Evolutionary conservation across 2,113 vertebrate species (phyloP), one percentile per base, ranked within the genome.

Genomic region (Rhea pennata): DNA sequence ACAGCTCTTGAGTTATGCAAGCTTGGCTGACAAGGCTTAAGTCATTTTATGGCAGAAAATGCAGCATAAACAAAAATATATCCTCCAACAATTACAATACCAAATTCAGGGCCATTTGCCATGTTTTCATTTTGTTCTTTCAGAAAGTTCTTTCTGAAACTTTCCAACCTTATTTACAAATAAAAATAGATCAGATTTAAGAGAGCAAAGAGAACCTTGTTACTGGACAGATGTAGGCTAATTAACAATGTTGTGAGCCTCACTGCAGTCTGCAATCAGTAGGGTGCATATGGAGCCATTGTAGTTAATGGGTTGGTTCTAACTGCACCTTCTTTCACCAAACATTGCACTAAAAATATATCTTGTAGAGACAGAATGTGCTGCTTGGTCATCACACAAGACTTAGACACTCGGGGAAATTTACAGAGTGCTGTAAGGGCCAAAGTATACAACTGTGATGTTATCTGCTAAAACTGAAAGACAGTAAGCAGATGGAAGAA

Each of bases 251-350:
- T 33, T 80, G 80, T 59, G 92, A 93, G 65, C 90, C 83, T 67
- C 86, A 58, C 7, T 62, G 69, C 83, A 84, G 69, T 73, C 92
- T 82, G 42, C 75, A 91, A 61, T 91, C 82, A 72, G 50, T 51
- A 59, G 78, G 91, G 65, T 64, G 59, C 90, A 77, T 56, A 95
- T 93, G 92, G 90, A 97, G 91, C 89, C 74, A 92, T 84, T 95
- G 83, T 33, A 84, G 96, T 95, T 97, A 97, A 97, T 96, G 95
- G 91, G 71, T 95, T 97, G 91, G 76, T 87, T 87, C 90, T 98
- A 98, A 98, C 92, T 96, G 92, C 78, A 80, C 84, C 86, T 94
- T 76, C 83, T 93, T 95, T 97, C 56, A 53, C 87, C 78, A 72
- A 84, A 76, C 62, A 87, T 48, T 62, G 66, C 93, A 84, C 15